These are phyloP conservation scores for Hirtodrosophila duncani DNA, from an alignment of 2,888 invertebrate species.

Conservation along the genomic window DNA sequence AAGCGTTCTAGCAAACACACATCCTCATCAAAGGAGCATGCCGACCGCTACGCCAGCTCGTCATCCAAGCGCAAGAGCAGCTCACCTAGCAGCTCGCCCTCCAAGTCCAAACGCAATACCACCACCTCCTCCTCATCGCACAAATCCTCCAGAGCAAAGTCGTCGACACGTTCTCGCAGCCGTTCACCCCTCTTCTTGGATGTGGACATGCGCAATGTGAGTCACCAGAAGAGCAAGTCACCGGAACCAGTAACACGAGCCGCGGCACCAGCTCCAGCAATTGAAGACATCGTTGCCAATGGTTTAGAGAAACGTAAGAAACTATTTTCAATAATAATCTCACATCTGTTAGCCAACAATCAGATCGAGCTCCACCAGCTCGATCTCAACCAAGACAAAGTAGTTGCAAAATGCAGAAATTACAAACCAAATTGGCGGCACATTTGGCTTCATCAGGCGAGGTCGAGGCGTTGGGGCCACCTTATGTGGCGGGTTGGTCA, in stretches of 20 bases:
- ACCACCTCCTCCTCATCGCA: no score
- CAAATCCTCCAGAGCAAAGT: slow-evolving; percentile 38
- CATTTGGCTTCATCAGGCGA: slow-evolving; percentile 38
- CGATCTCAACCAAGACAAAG: slow-evolving; percentile 40
- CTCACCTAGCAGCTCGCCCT: slow-evolving; percentile 70
- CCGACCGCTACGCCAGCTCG: slow-evolving; percentile 40
- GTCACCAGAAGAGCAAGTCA: slow-evolving; percentile 6
- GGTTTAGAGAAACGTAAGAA: slow-evolving; percentile 78
- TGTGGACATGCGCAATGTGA: slow-evolving; percentile 59
- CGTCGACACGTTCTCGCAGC: slow-evolving; percentile 66
- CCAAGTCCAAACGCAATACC: slow-evolving; percentile 64
- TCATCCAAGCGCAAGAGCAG: slow-evolving; percentile 68
- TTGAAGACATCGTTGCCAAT: slow-evolving; percentile 48
- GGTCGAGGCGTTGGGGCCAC: slow-evolving; percentile 26
- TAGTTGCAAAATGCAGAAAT: slow-evolving; percentile 59
- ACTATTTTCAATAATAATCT: slow-evolving; percentile 65
- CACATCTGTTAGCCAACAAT: slow-evolving; percentile 55
- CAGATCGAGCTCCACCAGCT: slow-evolving; percentile 32
- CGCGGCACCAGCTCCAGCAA: slow-evolving; percentile 28
- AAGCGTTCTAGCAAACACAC: slow-evolving; percentile 43
- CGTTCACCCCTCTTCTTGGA: slow-evolving; percentile 72
- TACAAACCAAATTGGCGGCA: slow-evolving; percentile 65
- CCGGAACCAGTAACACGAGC: slow-evolving; percentile 6
- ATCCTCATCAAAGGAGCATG: slow-evolving; percentile 43
- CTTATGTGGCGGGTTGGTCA: neutral